A percentile compares a stretch with the other conserved stretches of the same genome.
Evolutionary conservation across 2,113 vertebrate species (phyloP).

Genomic region (Dasyprocta punctata): DNA sequence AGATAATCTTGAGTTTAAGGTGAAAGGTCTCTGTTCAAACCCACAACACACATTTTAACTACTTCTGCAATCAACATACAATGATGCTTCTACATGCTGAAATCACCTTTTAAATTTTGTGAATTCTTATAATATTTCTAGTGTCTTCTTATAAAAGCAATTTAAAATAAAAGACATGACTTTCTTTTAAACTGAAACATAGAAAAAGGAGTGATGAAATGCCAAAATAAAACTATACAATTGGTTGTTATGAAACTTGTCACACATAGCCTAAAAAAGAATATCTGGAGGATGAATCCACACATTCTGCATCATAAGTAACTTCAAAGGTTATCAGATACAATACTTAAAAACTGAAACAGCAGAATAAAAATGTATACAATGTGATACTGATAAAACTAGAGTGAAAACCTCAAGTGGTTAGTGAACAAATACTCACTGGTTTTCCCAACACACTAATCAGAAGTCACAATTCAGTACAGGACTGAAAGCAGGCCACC

Average conservation of each 20-base stretch:
- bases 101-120: constrained; percentile 32
- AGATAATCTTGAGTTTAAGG: constrained; percentile 70
- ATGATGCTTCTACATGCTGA: neutral
- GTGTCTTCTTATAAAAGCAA: constrained; percentile 34
- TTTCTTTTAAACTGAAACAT: neutral
- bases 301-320: neutral
- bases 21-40: constrained; percentile 70
- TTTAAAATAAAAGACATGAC: constrained; percentile 41
- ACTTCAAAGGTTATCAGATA: neutral
- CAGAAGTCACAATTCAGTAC: neutral
- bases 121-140: neutral
- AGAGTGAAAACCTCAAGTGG: neutral
- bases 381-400: constrained; percentile 2
- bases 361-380: neutral
- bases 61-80: neutral
- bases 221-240: neutral
- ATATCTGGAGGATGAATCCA: neutral
- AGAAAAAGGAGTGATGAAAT: neutral
- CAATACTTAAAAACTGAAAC: neutral
- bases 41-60: constrained; percentile 43
- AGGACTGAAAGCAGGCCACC: neutral
- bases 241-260: neutral
- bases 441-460: neutral
- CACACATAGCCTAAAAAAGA: neutral
- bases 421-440: neutral